Evolutionary conservation across 2,888 invertebrate species (phyloP).

Genomic region (Phania funesta): DNA sequence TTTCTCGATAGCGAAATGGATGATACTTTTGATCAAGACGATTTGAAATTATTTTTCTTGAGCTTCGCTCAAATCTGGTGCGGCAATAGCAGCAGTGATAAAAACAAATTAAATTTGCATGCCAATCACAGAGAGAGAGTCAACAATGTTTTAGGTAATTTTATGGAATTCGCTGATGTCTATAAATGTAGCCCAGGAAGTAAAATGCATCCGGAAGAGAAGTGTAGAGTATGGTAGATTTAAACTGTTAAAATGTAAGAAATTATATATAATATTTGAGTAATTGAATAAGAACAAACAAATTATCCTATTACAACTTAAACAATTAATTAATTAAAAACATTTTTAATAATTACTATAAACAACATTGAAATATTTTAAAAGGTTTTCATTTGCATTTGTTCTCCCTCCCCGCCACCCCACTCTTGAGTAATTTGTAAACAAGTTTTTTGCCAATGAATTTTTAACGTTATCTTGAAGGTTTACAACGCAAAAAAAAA

Average conservation of each 20-base stretch:
- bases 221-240: constrained; percentile 76
- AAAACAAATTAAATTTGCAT: constrained; percentile 65
- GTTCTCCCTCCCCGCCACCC: too few relatives aligned
- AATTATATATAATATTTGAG: background rate
- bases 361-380: constrained; percentile 47
- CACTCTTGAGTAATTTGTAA: too few relatives aligned
- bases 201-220: constrained; percentile 74
- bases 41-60: constrained; percentile 72
- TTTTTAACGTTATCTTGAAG: background rate
- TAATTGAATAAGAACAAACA: background rate
- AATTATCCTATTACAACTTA: background rate
- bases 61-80: constrained; percentile 78
- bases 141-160: constrained; percentile 76
- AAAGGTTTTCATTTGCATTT: constrained; percentile 34
- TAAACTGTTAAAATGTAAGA: background rate
- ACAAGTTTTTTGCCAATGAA: background rate
- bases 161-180: constrained; percentile 73
- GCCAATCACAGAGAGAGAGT: constrained; percentile 74
- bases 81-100: constrained; percentile 32
- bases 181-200: constrained; percentile 71
- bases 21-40: constrained; percentile 37
- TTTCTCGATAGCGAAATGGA: constrained; percentile 55
- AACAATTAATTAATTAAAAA: background rate
- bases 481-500: constrained; percentile 9
- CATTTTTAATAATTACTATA: constrained; percentile 40